A percentile compares a stretch with the other conserved stretches of the same genome.
Evolutionary conservation across 2,888 invertebrate genomes (phyloP).

Genomic region (Agrochola lychnidis): DNA sequence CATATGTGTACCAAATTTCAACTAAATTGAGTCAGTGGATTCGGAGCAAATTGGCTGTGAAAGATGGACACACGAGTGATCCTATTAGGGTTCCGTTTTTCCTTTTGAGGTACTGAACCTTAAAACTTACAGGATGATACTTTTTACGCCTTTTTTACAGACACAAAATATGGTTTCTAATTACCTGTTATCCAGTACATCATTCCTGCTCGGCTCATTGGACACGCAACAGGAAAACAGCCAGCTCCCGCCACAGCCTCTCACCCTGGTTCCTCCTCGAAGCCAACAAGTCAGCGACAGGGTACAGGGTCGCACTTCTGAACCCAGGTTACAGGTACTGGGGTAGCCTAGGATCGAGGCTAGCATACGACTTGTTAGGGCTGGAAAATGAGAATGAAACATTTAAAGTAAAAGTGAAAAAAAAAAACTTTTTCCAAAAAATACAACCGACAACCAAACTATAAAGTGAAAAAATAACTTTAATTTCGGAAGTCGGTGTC

Average conservation of each 20-base stretch:
- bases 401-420: not conserved
- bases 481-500: too few species aligned
- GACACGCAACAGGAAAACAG: slow-evolving; percentile 93
- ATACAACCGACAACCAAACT: too few species aligned
- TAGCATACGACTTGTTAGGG: slow-evolving; percentile 86
- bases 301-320: slow-evolving; percentile 92
- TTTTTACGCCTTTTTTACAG: too few species aligned
- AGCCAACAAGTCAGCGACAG: slow-evolving; percentile 94
- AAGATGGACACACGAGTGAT: too few species aligned
- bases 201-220: slow-evolving; percentile 68
- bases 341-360: slow-evolving; percentile 91
- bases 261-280: slow-evolving; percentile 92
- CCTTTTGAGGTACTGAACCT: too few species aligned
- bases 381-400: slow-evolving; percentile 70
- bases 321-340: slow-evolving; percentile 89
- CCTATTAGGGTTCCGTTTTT: too few species aligned
- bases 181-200: slow-evolving; percentile 81
- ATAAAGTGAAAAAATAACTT: too few species aligned
- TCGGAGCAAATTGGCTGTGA: too few species aligned
- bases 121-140: too few species aligned
- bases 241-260: slow-evolving; percentile 93
- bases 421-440: too few species aligned
- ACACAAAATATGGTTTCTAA: slow-evolving; percentile 36
- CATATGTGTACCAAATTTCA: too few species aligned
- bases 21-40: too few species aligned